Percentiles rank a stretch among this genome's conserved stretches.
These are phyloP conservation scores for Tetanocera ferruginea DNA, from an alignment of 2,888 invertebrate species.

Conservation along the genomic window DNA sequence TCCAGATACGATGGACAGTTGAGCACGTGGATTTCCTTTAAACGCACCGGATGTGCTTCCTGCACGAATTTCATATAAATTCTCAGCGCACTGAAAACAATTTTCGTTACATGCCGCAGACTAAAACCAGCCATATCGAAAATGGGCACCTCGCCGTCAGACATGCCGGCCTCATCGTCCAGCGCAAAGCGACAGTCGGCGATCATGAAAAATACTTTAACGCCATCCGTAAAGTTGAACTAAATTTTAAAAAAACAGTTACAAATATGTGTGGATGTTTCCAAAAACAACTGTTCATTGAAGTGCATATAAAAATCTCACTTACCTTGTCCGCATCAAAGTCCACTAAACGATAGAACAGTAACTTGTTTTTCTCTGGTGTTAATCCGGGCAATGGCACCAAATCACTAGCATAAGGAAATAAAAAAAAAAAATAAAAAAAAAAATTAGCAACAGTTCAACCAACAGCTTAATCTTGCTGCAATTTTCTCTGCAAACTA, in stretches of 20 bases:
- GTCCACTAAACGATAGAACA: conserved; percentile 77
- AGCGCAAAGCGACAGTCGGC: conserved; percentile 76
- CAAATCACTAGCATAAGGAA: conserved; percentile 73
- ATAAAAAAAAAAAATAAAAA: conserved; percentile 1
- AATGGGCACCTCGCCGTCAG: conserved; percentile 79
- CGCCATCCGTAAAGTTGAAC: conserved; percentile 77
- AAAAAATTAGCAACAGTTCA: neutral
- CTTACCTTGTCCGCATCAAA: conserved; percentile 73
- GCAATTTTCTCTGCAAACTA: neutral
- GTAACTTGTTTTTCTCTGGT: conserved; percentile 77
- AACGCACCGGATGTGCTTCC: conserved; percentile 79
- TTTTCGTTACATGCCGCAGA: conserved; percentile 76
- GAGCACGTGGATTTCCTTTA: conserved; percentile 77
- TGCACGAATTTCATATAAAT: conserved; percentile 82
- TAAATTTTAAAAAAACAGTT: conserved; percentile 53
- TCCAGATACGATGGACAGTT: conserved; percentile 78
- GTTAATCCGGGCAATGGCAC: conserved; percentile 78
- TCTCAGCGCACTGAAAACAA: conserved; percentile 75
- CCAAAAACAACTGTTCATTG: neutral
- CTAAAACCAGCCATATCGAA: conserved; percentile 79
- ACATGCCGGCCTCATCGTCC: conserved; percentile 73
- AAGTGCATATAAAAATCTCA: neutral
- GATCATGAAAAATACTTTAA: conserved; percentile 81
- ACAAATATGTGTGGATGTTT: neutral
- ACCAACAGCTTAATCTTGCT: neutral